Percentiles rank a stretch among this genome's conserved stretches.
Evolutionary conservation across 2,797 vertebrate genomes (phyloP).

Genomic region (Peromyscus attwateri): DNA sequence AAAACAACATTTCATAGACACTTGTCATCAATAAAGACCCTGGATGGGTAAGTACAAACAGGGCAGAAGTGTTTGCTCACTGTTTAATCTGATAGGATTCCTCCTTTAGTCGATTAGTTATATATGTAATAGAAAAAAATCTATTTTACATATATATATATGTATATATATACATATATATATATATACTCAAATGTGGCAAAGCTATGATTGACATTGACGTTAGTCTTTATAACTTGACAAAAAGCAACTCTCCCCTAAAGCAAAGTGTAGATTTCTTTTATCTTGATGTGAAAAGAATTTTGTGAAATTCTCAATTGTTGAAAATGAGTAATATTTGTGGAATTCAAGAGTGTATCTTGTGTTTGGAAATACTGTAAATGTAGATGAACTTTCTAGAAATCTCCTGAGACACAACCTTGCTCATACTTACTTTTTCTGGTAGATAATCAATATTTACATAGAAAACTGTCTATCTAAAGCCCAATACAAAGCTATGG

Average conservation of each 20-base stretch:
- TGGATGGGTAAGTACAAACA: neutral
- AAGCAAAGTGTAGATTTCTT: neutral
- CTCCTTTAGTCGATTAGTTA: neutral
- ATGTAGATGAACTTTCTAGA: neutral
- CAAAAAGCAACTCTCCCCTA: neutral
- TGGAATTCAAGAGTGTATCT: neutral
- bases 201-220: neutral
- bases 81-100: neutral
- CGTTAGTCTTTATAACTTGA: neutral
- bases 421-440: neutral
- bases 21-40: neutral
- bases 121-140: neutral
- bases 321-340: neutral
- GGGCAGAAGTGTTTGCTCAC: neutral
- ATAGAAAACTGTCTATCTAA: neutral
- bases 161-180: neutral
- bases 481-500: neutral
- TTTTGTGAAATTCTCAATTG: neutral
- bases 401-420: neutral
- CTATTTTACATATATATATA: neutral
- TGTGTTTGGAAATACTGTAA: neutral
- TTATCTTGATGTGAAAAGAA: neutral
- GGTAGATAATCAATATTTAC: neutral
- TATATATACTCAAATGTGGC: neutral
- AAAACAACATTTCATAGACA: neutral